Conservation (phyloP, 2,113 vertebrate species). For the Blennius ocellaris region DNA sequence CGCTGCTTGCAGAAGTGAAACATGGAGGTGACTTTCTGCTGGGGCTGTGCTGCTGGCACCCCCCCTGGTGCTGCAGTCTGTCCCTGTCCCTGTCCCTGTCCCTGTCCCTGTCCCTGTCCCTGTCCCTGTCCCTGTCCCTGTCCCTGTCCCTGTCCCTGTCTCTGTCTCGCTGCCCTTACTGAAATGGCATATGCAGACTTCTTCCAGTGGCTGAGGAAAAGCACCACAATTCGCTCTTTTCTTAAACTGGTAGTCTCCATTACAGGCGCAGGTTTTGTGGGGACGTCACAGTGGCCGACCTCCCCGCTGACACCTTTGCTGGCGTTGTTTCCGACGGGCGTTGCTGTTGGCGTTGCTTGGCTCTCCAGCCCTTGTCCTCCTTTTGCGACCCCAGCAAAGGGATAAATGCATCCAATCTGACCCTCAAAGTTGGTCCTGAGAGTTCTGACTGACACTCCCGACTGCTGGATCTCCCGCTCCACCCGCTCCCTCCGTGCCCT, state of each 20-base stretch:
- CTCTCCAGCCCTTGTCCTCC: constrained; percentile 23
- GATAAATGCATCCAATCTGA: constrained; percentile 74
- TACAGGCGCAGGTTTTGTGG: constrained; percentile 65
- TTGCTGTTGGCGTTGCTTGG: not conserved
- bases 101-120: constrained; percentile 55
- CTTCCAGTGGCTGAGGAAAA: constrained; percentile 95
- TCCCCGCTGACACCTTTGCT: constrained; percentile 75
- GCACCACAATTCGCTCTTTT: constrained; percentile 91
- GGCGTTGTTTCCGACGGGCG: constrained; percentile 39
- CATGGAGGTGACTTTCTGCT: constrained; percentile 62
- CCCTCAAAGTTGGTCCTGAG: constrained; percentile 89
- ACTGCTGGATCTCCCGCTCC: constrained; percentile 88
- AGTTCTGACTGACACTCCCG: constrained; percentile 88
- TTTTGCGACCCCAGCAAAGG: constrained; percentile 75
- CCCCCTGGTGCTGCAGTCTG: not conserved
- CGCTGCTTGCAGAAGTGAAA: constrained; percentile 84
- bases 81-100: constrained; percentile 58
- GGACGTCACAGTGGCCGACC: constrained; percentile 15
- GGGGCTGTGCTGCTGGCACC: constrained; percentile 16
- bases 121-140: constrained; percentile 50
- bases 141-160: constrained; percentile 53
- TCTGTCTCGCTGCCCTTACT: constrained; percentile 66
- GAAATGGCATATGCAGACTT: constrained; percentile 86
- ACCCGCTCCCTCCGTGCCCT: constrained; percentile 74
- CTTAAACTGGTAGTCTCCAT: constrained; percentile 84